Conservation (phyloP, 2,888 invertebrate genomes). For the Caenorhabditis becei region DNA sequence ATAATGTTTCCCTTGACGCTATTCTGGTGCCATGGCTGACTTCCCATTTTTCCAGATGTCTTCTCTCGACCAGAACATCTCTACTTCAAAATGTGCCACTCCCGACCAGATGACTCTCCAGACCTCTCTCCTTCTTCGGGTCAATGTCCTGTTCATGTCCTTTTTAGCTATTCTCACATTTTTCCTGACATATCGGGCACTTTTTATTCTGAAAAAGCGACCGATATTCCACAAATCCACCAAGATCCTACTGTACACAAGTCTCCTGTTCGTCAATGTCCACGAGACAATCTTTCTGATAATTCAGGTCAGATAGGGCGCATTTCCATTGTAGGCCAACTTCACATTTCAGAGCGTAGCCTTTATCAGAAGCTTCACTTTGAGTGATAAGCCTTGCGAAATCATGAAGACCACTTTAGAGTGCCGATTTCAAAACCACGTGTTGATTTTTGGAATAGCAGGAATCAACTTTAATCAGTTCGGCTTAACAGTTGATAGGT, state of each 20-base stretch:
- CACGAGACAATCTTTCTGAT: constrained; percentile 45
- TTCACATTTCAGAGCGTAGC: constrained; percentile 37
- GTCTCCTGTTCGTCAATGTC: constrained; percentile 54
- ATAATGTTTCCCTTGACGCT: too few relatives aligned
- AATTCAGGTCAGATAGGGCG: constrained; percentile 37
- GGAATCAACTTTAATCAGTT: constrained; percentile 57
- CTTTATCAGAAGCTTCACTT: constrained; percentile 43
- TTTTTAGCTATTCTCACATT: constrained; percentile 49
- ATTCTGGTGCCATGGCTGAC: too few relatives aligned
- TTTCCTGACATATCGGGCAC: constrained; percentile 39
- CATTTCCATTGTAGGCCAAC: background rate
- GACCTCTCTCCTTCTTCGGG: constrained; percentile 50
- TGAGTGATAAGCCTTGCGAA: constrained; percentile 42
- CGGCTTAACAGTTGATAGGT: constrained; percentile 50
- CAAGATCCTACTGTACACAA: constrained; percentile 42
- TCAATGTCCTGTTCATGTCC: constrained; percentile 52
- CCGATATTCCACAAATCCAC: constrained; percentile 52
- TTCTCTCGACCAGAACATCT: background rate
- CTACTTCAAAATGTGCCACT: constrained; percentile 39
- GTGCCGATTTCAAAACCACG: constrained; percentile 48
- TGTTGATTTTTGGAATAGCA: constrained; percentile 47
- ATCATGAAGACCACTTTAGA: constrained; percentile 57
- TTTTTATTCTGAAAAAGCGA: constrained; percentile 37
- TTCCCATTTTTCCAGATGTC: constrained; percentile 4
- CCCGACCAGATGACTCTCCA: constrained; percentile 52